Evolutionary conservation across 2,888 invertebrate species (phyloP), one percentile per base, ranked within the genome.

Genomic region (Eupithecia subfuscata): DNA sequence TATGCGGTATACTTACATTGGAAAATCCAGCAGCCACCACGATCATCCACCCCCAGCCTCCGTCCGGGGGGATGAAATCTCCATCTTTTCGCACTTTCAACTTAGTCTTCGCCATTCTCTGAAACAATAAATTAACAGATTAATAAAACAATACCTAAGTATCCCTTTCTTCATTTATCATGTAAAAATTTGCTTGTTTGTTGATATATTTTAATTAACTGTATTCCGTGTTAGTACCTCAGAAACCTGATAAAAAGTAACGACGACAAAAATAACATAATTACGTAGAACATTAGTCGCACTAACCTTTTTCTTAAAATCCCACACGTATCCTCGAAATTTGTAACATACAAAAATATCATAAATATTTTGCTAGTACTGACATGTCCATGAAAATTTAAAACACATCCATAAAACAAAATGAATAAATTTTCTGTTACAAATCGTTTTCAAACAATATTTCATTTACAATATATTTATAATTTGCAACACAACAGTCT

Each of bases 31-130:
- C 96, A 7, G 97, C 97, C 9, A 97, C 84, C 45, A 97, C 96
- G 30, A 97, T 95, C 87, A 97, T 92, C 97, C 97, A 97, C 0
- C 96, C 97, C 97, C 97, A 97, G 0, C 97, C 97, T 7, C 97
- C 97, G 87, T 97, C 97, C 0, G 97, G 97, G 0, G 97, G 96
- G 68, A 95, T 90, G 83, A 97, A 97, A 73, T 96, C 95, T 11
- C 94, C 95, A 85, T 90, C 91, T 87, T 89, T 94, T 77, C 89
- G 95, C 86, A 90, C 85, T 80, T 90, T 93, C 6, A 87, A 81
- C 77, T 91, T 89, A 48, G 82, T 69, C 78, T 90, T 90, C 30
- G 80, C 84, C 93, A 94, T 94, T 70, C 71, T 85, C 78, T 78
- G 75, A 60, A 73, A 71, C 74, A 45, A 60, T 45, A 63, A 60